These are phyloP conservation scores for Rhynchophorus ferrugineus DNA, from an alignment of 1,140 invertebrate genomes.

Conservation along the genomic window DNA sequence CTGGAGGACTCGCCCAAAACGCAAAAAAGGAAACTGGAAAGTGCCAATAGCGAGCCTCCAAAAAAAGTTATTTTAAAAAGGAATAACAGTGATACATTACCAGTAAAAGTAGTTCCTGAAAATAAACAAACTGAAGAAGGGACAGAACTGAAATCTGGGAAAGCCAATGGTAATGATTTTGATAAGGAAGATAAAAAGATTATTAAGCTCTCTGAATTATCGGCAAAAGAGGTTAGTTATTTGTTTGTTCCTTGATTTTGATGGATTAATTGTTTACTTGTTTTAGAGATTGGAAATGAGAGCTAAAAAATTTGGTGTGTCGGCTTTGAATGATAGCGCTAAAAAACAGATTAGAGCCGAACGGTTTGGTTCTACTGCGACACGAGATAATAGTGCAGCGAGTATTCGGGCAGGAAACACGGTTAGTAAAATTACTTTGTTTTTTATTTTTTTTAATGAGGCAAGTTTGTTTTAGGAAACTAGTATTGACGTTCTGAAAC, in stretches of 20 bases:
- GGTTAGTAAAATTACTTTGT: background rate
- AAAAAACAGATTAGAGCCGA: constrained; percentile 61
- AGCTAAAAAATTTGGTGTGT: constrained; percentile 71
- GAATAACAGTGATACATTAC: constrained; percentile 29
- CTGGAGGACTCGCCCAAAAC: constrained; percentile 41
- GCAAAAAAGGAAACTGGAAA: constrained; percentile 26
- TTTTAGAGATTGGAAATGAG: constrained; percentile 60
- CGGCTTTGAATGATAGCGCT: constrained; percentile 47
- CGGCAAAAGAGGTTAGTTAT: constrained; percentile 52
- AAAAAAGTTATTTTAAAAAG: constrained; percentile 64
- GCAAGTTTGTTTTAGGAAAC: constrained; percentile 24
- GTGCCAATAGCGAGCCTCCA: constrained; percentile 28
- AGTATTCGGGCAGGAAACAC: constrained; percentile 5
- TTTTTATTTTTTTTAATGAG: background rate
- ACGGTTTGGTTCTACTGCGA: constrained; percentile 48
- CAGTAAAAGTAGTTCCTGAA: constrained; percentile 25
- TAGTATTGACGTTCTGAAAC: constrained; percentile 58
- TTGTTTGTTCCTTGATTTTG: background rate
- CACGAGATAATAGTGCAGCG: constrained; percentile 7
- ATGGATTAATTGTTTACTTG: constrained; percentile 24
- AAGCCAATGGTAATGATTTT: constrained; percentile 2
- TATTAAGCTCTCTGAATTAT: constrained; percentile 54
- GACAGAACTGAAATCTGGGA: background rate
- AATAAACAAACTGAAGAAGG: constrained; percentile 11
- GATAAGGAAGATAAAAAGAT: constrained; percentile 43